Conservation (phyloP, 2,888 invertebrate genomes). For the Pammene aurita region DNA sequence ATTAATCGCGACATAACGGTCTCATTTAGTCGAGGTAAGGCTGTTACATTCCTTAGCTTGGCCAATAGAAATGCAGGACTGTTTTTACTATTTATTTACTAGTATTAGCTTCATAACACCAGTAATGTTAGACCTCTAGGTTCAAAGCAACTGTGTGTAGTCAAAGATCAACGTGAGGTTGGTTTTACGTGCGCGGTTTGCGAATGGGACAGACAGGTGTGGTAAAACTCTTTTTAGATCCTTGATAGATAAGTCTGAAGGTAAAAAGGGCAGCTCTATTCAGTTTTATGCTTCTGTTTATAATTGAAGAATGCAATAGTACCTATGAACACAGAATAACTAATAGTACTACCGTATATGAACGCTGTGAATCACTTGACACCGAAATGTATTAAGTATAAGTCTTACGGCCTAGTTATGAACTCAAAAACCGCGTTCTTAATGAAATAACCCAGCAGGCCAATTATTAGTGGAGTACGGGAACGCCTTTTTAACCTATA, state of each 20-base stretch:
- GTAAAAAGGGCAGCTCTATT: not conserved
- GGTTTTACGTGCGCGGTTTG: not conserved
- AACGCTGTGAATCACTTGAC: too few species aligned
- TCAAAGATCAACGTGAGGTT: not conserved
- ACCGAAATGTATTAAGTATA: too few species aligned
- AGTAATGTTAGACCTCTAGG: not conserved
- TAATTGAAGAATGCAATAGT: not conserved
- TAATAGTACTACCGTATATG: too few species aligned
- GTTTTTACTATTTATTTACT: not conserved
- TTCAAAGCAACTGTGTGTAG: not conserved
- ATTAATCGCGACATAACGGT: conserved; percentile 29
- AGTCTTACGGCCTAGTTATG: too few species aligned
- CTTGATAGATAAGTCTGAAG: conserved; percentile 15
- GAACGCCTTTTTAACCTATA: too few species aligned
- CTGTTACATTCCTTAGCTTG: conserved; percentile 22
- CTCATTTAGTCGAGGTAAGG: conserved; percentile 25
- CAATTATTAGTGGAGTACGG: too few species aligned
- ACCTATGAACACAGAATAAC: too few species aligned
- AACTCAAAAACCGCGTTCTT: too few species aligned
- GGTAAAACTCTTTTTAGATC: conserved; percentile 22
- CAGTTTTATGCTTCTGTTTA: not conserved
- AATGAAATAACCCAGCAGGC: too few species aligned
- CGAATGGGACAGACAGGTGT: too few species aligned
- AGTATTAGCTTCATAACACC: not conserved
- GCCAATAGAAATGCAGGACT: conserved; percentile 16